Base-by-base conservation (phyloP, 2,113 vertebrate genomes). In the Otus sunia region DNA sequence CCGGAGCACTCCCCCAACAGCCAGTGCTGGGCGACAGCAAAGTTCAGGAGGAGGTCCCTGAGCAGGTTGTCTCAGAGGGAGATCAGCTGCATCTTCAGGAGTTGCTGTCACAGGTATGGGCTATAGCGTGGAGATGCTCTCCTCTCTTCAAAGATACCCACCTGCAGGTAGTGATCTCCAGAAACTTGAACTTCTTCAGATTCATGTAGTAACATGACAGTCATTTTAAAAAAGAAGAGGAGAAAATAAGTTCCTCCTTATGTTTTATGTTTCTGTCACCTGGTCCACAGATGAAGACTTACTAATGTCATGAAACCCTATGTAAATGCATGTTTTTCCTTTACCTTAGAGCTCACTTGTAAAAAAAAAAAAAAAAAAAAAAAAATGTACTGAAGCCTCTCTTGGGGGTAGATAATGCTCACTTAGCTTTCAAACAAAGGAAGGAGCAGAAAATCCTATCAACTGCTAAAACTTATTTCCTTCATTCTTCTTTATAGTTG, bases 31-130 rank as follows among this genome's bases (percentile, higher is more conserved):
- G 55, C 9, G 9, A 25, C 64, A 50, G 30, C 56, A 18, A 32
- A 1, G 0, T 66, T 67, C 0, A 0, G 34, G 14, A 0, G 8
- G 80, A 52, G 43, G 12, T 68, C 34, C 41, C 41, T 16, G 36
- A 26, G 55, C 37, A 39, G 36, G 30, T 23, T 66, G 10, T 17
- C 47, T 43, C 32, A 6, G 16, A 50, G 56, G 26, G 50, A 86
- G 32, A 50, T 66, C 39, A 37, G 52, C n/a, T 60, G 32, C 0
- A 0, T 60, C 60, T 71, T 50, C 64, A 39, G 34, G 45, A 53
- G 15, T 10, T 81, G 21, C 50, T 80, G 53, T 34, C 45, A 18
- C 0, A 0, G 9, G 4, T 41, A 23, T 22, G 22, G 43, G 72
- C 17, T 50, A n/a, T 29, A 64, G 39, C 9, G 7, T 26, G 34